A percentile compares a stretch with the other conserved stretches of the same genome.
These are phyloP conservation scores for Chalcosyrphus nemorum DNA, from an alignment of 2,888 invertebrate species.

Conservation along the genomic window DNA sequence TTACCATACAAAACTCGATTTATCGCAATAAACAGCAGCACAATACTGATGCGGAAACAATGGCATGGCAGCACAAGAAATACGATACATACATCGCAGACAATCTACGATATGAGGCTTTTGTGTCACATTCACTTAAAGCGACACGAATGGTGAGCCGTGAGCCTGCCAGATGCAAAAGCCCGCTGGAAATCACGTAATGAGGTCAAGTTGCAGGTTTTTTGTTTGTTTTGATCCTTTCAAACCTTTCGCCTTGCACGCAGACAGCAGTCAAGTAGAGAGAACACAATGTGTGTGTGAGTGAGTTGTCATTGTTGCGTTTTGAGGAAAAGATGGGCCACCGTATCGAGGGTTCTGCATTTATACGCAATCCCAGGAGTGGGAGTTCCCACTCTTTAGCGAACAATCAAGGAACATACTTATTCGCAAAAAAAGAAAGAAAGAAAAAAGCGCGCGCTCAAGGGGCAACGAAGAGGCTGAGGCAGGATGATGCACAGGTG, in stretches of 20 bases:
- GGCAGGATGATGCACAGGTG: conserved; percentile 48
- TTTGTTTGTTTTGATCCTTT: background rate
- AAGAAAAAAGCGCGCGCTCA: too few relatives aligned
- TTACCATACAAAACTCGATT: conserved; percentile 63
- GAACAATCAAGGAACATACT: conserved; percentile 33
- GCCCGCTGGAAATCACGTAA: conserved; percentile 61
- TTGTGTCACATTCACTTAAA: conserved; percentile 35
- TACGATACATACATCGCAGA: conserved; percentile 30
- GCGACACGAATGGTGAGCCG: conserved; percentile 16
- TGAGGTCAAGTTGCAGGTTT: conserved; percentile 65
- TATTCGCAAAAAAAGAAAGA: conserved; percentile 25
- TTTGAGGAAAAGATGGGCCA: background rate
- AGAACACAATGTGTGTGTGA: too few relatives aligned
- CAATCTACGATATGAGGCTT: conserved; percentile 42
- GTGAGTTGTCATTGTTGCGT: conserved; percentile 3
- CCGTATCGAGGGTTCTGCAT: conserved; percentile 16
- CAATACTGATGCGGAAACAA: conserved; percentile 46
- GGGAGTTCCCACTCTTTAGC: conserved; percentile 1
- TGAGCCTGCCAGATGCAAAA: conserved; percentile 19
- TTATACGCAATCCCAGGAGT: conserved; percentile 12
- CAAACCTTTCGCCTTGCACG: conserved; percentile 5
- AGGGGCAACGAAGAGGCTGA: conserved; percentile 11
- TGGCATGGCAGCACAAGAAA: conserved; percentile 29
- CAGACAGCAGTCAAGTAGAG: conserved; percentile 24
- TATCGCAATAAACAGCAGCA: conserved; percentile 57